Base-by-base conservation (phyloP, 2,113 vertebrate species). In the Corydoras maculifer region DNA sequence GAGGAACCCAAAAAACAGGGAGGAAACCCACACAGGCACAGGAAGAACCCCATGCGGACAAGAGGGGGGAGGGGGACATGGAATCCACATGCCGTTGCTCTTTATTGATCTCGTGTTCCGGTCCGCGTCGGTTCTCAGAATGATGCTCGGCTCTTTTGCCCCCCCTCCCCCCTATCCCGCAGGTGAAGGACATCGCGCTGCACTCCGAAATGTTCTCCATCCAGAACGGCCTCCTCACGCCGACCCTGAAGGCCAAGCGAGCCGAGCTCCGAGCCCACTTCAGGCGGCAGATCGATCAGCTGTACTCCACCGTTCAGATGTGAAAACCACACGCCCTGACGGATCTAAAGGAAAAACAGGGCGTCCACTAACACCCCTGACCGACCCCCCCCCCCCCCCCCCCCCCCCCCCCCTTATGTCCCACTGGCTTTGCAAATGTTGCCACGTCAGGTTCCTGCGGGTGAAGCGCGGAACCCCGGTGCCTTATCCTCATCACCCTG, bases 181-280 rank as follows among this genome's bases (percentile, higher is more conserved):
- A 99, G 96, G 91, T 98, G 78, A 93, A 92, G 84, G 94, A 92
- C 64, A 94, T 99, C 14, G 10, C 60, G 6, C 68, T 99, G 8
- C 86, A 95, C 65, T 6, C 81, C 0, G 95, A 98, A 86, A 86
- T 94, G 91, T 98, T 99, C 85, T 90, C 93, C 3, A 5, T 97
- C 31, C 90, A 97, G 75, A 98, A 95, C 0, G 95, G 95, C 78
- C 89, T 99, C 54, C 86, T 99, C 78, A 99, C 97, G 0, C 97
- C 97, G 13, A 99, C 96, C 0, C 82, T 99, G 83, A 99, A 99
- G 86, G 89, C 95, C 0, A 99, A 97, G 84, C 90, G 97, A 80
- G 77, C 85, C 2, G 93, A 97, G 49, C 88, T 98, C 9, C 88
- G 87, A 51, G 92, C 78, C 65, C 79, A 74, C 75, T 99, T 99